A percentile compares a stretch with the other conserved stretches of the same genome.
phyloP scores from a whole-genome alignment of 2,888 invertebrate genomes.

The Hypselothyrea guttata region DNA sequence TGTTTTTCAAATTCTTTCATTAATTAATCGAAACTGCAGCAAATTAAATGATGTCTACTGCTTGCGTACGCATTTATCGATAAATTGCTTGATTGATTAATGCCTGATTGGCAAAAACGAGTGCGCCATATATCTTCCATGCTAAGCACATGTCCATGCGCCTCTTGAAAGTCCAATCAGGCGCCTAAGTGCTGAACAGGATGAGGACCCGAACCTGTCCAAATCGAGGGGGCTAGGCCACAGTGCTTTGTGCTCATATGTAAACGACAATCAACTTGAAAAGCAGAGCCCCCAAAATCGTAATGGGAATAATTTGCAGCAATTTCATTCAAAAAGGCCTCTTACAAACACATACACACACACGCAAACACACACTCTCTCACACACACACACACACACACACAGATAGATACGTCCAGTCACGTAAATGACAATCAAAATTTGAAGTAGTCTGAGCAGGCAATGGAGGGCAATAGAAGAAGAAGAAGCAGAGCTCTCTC shows the following conservation, averaged over 20 bases:
- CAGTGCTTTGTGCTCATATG: conserved; percentile 56
- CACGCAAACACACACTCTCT: conserved; percentile 5
- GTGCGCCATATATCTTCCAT: conserved; percentile 3
- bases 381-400: neutral
- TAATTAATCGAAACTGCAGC: too few species aligned
- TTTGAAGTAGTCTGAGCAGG: conserved; percentile 56
- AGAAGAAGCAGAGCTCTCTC: conserved; percentile 24
- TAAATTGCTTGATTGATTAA: conserved; percentile 40
- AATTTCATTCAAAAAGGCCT: conserved; percentile 67
- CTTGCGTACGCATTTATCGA: neutral
- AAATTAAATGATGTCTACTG: neutral
- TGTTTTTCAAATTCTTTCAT: too few species aligned
- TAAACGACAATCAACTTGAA: conserved; percentile 74
- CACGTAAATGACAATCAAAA: conserved; percentile 76
- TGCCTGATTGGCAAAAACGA: conserved; percentile 14
- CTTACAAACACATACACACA: conserved; percentile 25
- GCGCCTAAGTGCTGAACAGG: conserved; percentile 27
- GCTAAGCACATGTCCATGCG: conserved; percentile 10
- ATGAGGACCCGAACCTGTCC: neutral
- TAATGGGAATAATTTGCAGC: conserved; percentile 78
- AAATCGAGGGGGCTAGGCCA: conserved; percentile 7
- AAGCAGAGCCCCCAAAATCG: conserved; percentile 64
- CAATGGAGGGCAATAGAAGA: conserved; percentile 18
- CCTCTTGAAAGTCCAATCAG: conserved; percentile 45
- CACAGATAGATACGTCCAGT: conserved; percentile 33